phyloP scores from a whole-genome alignment of 1,140 invertebrate species.

The Bombus haemorrhoidalis region DNA sequence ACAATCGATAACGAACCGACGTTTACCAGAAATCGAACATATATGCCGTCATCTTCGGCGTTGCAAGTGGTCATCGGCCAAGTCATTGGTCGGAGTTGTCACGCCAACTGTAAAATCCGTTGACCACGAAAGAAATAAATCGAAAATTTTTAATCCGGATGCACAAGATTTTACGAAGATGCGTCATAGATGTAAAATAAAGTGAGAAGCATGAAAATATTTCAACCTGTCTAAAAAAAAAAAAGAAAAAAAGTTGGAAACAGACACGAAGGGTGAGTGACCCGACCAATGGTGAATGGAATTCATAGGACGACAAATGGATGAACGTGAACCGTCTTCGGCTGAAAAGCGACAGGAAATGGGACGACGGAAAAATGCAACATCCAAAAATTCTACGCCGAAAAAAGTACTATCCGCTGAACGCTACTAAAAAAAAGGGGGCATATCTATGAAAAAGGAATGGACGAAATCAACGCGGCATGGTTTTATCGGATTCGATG shows the following conservation, averaged over 20 bases:
- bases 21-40: neutral
- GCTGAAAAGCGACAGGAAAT: slow-evolving; percentile 6
- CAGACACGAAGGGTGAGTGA: too few relatives aligned
- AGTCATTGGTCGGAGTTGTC: neutral
- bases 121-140: neutral
- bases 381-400: slow-evolving; percentile 43
- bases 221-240: neutral
- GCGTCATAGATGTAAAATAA: neutral
- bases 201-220: neutral
- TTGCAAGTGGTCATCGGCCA: neutral
- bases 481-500: slow-evolving; percentile 60
- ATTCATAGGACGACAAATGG: neutral
- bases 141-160: neutral
- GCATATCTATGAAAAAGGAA: neutral
- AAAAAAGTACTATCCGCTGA: neutral
- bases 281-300: neutral
- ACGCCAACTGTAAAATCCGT: neutral
- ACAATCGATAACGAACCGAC: slow-evolving; percentile 50
- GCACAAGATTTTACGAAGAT: neutral
- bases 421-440: neutral
- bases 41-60: slow-evolving; percentile 4
- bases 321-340: neutral
- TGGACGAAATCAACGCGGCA: slow-evolving; percentile 55
- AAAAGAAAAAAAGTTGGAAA: neutral
- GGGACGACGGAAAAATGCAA: slow-evolving; percentile 15